Base-by-base conservation (phyloP, 2,113 vertebrate species). In the Chrysochloris asiatica region DNA sequence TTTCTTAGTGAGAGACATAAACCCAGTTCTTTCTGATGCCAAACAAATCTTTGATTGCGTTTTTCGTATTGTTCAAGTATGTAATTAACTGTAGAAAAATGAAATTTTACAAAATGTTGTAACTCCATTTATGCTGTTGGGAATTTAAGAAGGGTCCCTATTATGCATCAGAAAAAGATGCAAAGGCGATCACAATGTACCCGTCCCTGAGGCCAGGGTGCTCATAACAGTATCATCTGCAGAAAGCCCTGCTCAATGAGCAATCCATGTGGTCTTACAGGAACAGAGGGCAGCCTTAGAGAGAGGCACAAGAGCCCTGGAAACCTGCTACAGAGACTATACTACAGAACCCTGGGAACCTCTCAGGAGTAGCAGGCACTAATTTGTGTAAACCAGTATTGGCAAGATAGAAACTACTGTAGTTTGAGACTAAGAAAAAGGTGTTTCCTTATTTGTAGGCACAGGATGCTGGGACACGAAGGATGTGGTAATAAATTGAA, bases 1-100 rank as follows among this genome's bases (percentile, higher is more conserved):
- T n/a, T n/a, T 92, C 47, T 86, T 75, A 22, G 30, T 52, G 30
- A 84, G 43, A 76, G 71, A 43, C 17, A 69, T 19, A 50, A 78
- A 71, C 26, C 3, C 21, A 69, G 21, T 63, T 76, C 30, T 73
- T 77, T 47, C 41, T 83, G 33, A 83, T 77, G 80, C 48, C 48
- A n/a, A 69, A 83, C 24, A 69, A 81, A 86, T 12, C 19, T 89
- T 79, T 43, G 33, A 22, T 71, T 61, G 16, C n/a, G 50, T 72
- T 87, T 87, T 94, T 89, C n/a, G n/a, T n/a, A 50, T 52, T 72
- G 22, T 82, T 86, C 24, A 77, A 78, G 50, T 77, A 82, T 59
- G 8, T 67, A 67, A 82, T 69, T 54, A 76, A 43, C 52, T 9
- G 13, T 67, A 75, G 59, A 50, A 90, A 85, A 69, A 52, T 65